Evolutionary conservation across 2,113 vertebrate genomes (phyloP), one percentile per base, ranked within the genome.

Genomic region (Antechinus flavipes): DNA sequence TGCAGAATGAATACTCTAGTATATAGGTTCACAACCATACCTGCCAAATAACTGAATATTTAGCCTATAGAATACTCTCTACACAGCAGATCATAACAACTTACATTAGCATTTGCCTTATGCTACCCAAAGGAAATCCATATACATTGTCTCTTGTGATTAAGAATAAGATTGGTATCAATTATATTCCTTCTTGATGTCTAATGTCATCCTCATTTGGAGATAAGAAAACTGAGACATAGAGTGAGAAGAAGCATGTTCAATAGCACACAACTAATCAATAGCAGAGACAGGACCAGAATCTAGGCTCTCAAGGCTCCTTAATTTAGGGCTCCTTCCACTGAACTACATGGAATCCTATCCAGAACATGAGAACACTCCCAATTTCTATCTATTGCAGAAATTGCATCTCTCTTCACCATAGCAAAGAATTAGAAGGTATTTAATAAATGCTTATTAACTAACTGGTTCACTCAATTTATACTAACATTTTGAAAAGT

Each of bases 241-340:
- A 84, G 35, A 68, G 14, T 16, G 61, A 89, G n/a, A 47, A 84
- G 5, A 0, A 30, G 49, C 42, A 89, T 58, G 12, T 56, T 54
- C 95, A 91, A 54, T 35, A 19, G 95, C 35, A 90, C n/a, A 46
- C 52, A 54, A 35, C n/a, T 35, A 89, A 50, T 91, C 91, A 95
- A 54, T 30, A n/a, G 2, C 22, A 47, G 56, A 56, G n/a, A 35
- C n/a, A 89, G 95, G 54, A 91, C 24, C 6, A 90, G 93, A 90
- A 91, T 19, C 16, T 7, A 26, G 58, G 35, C 91, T 47, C 54
- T n/a, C 47, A 61, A 1, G n/a, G 35, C 42, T 42, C 68, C n/a
- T 49, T 42, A 42, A 84, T 22, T 84, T 12, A 42, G 1, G 6
- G 16, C 19, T 84, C 19, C 58, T 56, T 93, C 90, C 26, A 10